phyloP scores from a whole-genome alignment of 30 jellyfish, hydroid and myxozoan genomes.

The Hydractinia symbiolongicarpus region DNA sequence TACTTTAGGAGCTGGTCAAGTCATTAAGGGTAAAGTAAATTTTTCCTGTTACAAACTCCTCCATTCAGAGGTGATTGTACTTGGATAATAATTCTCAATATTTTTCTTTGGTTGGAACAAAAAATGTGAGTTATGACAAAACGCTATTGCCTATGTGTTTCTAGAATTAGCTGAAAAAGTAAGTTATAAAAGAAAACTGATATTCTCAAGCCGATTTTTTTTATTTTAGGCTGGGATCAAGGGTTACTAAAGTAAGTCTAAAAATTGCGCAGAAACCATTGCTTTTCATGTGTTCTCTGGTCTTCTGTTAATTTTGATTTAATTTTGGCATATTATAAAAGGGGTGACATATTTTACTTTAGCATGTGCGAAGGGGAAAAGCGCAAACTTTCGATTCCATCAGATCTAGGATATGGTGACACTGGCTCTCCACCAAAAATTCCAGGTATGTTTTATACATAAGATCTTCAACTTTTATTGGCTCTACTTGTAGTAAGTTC shows the following conservation, averaged over 20 bases:
- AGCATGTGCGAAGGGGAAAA: slow-evolving; percentile 97
- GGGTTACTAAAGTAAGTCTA: slow-evolving; percentile 75
- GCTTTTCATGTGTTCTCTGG: not conserved
- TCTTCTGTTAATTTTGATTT: not conserved
- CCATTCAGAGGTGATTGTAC: no score
- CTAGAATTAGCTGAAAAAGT: no score
- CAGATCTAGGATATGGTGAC: slow-evolving; percentile 92
- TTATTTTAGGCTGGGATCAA: slow-evolving; percentile 93
- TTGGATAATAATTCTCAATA: no score
- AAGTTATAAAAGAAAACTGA: no score
- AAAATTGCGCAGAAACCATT: not conserved
- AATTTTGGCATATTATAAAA: not conserved
- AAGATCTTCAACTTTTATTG: no score
- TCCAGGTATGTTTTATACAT: slow-evolving; percentile 54
- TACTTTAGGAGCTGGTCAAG: slow-evolving; percentile 99
- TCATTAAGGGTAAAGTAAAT: slow-evolving; percentile 70
- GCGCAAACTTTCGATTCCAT: slow-evolving; percentile 82
- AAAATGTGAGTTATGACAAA: no score
- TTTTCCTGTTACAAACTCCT: no score
- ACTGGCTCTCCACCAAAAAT: slow-evolving; percentile 93
- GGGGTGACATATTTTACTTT: not conserved
- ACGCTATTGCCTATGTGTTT: no score
- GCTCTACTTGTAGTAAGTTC: no score
- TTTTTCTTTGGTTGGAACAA: no score
- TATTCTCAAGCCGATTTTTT: not conserved